These are phyloP conservation scores for Cyprinella venusta DNA, from an alignment of 2,797 vertebrate species.

Conservation along the genomic window DNA sequence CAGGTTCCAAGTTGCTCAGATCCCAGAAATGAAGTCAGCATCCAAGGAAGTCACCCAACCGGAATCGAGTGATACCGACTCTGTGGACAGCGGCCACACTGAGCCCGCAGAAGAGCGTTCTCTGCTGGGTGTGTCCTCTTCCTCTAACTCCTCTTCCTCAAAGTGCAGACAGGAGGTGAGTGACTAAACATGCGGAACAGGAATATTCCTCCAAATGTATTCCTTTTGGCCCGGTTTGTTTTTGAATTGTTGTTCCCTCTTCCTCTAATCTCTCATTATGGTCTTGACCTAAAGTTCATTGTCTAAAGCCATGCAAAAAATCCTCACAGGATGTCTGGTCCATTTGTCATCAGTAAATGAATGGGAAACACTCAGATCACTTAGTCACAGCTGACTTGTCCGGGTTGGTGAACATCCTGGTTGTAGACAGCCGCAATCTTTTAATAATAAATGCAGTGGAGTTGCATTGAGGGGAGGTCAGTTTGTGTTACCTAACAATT, in stretches of 20 bases:
- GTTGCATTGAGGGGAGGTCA: background rate
- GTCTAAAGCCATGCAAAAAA: constrained; percentile 1
- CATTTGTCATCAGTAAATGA: constrained; percentile 15
- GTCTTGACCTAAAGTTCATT: background rate
- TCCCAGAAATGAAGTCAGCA: constrained; percentile 83
- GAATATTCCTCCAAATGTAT: background rate
- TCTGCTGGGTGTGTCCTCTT: constrained; percentile 74
- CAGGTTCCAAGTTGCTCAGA: constrained; percentile 95
- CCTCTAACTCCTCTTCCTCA: constrained; percentile 63
- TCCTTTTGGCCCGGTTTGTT: background rate
- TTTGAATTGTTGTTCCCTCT: background rate
- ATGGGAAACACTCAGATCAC: background rate
- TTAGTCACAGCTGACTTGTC: background rate
- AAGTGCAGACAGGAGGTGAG: constrained; percentile 78
- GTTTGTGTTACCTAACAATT: background rate
- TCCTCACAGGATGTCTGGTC: background rate
- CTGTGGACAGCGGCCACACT: constrained; percentile 60
- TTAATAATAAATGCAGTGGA: background rate
- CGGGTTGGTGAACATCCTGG: background rate
- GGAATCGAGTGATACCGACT: constrained; percentile 65
- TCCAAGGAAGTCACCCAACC: constrained; percentile 73
- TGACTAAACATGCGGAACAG: constrained; percentile 7
- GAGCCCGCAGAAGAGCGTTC: constrained; percentile 70
- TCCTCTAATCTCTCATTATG: background rate
- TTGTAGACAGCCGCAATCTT: background rate